Base-by-base conservation (phyloP, 1,140 invertebrate species). In the Tetramorium alpestre region DNA sequence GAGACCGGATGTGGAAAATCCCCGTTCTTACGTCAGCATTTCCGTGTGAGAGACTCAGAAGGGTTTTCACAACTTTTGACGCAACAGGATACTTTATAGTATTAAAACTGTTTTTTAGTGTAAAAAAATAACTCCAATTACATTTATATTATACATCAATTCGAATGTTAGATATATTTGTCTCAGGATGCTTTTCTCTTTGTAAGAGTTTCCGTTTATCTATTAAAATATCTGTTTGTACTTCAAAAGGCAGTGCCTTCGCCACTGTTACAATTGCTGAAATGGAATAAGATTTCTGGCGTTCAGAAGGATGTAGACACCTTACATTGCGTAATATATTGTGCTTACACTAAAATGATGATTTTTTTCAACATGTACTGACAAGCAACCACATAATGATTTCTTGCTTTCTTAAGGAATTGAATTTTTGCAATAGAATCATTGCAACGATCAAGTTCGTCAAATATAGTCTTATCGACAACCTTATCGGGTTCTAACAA, bases 191-290 rank as follows among this genome's bases (percentile, higher is more conserved):
- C 16, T 65, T 18, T 65, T 65, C 33, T 8, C 33, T 18, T 16
- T 65, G 58, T 62, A 62, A 62, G 33, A 65, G 7, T 65, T 65
- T 65, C 62, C 62, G 41, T 41, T 65, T 33, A 8, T 65, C 62
- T 38, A 38, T 65, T 5, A 65, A 65, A 65, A 65, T 65, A 65
- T 65, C 62, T 18, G 62, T 65, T 65, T 65, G 62, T 65, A 65
- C 7, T 65, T 38, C 33, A 33, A 65, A 65, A 7, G 33, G 62
- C 3, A 65, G 41, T 65, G 33, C 62, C 6, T 65, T 65, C 18
- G 62, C 16, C 18, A 33, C 33, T 65, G 25, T 65, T 18, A 65
- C 18, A 65, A 41, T 65, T 7, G 62, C 62, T 38, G 62, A 65
- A 65, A 65, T 65, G 18, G 62, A 65, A 33, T 65, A 38, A 41